phyloP scores from a whole-genome alignment of 2,113 vertebrate species.

The Erythrolamprus reginae region DNA sequence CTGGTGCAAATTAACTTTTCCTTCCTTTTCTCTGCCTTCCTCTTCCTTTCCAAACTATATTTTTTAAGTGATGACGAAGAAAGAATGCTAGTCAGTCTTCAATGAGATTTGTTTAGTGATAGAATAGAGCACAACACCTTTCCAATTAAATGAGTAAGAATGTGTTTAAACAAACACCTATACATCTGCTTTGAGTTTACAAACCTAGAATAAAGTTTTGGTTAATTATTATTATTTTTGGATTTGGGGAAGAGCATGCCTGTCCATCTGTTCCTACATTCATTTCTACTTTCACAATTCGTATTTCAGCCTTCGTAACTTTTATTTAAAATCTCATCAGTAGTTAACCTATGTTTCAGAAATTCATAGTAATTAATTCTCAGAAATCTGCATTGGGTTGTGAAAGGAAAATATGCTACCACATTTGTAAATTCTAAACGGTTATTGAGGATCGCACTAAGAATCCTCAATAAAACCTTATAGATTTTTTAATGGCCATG shows the following conservation, averaged over 20 bases:
- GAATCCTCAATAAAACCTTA: neutral
- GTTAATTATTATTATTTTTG: neutral
- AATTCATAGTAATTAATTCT: neutral
- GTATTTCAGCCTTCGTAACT: neutral
- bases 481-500: neutral
- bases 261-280: neutral
- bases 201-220: neutral
- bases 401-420: neutral
- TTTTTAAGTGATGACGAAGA: neutral
- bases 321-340: neutral
- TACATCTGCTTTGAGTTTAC: neutral
- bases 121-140: neutral
- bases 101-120: neutral
- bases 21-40: neutral
- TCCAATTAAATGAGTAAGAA: neutral
- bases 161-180: neutral
- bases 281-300: neutral
- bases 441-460: neutral
- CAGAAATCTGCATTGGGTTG: accelerated
- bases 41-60: neutral
- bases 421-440: neutral
- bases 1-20: neutral
- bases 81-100: neutral
- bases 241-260: accelerated
- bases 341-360: neutral